Conservation (phyloP, 2,888 invertebrate genomes). For the Machimus rusticus region DNA sequence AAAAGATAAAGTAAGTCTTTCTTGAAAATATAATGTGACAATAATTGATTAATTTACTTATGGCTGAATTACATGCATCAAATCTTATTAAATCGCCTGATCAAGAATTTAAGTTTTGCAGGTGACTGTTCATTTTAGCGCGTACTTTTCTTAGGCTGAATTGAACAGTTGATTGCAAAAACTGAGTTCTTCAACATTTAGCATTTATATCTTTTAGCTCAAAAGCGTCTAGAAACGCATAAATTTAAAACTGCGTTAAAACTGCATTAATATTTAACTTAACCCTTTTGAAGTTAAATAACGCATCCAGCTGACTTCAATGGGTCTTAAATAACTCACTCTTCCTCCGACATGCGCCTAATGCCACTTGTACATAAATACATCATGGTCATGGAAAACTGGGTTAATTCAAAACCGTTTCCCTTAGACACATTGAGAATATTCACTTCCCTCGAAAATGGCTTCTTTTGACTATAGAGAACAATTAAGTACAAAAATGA, state of each 20-base stretch:
- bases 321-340: not conserved
- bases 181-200: no score
- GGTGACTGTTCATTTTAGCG: no score
- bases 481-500: constrained; percentile 21
- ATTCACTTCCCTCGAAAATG: constrained; percentile 18
- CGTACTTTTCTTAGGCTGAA: no score
- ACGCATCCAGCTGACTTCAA: not conserved
- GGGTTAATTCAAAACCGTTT: not conserved
- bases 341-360: not conserved
- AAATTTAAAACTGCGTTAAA: not conserved
- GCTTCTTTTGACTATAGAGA: constrained; percentile 19
- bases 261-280: not conserved
- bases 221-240: not conserved
- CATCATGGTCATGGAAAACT: not conserved
- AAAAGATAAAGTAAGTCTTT: no score
- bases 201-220: no score
- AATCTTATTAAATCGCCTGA: no score
- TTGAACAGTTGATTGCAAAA: no score
- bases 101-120: no score
- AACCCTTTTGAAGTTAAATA: not conserved
- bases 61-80: no score
- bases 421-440: not conserved
- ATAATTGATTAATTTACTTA: no score
- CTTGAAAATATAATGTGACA: no score
- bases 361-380: constrained; percentile 1